Percentiles rank a stretch among this genome's conserved stretches.
phyloP scores from a whole-genome alignment of 92 coral and sea anemone genomes.

The Porites divaricata region DNA sequence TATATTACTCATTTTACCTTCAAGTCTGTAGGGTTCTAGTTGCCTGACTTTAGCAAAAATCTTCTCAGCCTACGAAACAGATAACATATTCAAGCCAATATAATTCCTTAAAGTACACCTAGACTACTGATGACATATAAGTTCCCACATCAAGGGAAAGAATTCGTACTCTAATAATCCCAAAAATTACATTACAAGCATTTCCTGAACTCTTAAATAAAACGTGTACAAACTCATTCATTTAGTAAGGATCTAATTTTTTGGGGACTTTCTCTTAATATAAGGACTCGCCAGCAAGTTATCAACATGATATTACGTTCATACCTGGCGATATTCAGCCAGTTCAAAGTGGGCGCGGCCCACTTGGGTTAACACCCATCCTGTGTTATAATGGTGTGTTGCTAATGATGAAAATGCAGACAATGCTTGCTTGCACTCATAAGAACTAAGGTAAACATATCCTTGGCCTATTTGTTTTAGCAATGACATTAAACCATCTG shows the following conservation, averaged over 20 bases:
- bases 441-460: slow-evolving; percentile 84
- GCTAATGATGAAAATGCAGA: slow-evolving; percentile 73
- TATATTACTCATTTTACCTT: slow-evolving; percentile 65
- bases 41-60: slow-evolving; percentile 85
- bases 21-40: slow-evolving; percentile 83
- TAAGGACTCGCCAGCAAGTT: no score
- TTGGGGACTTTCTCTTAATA: no score
- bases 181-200: no score
- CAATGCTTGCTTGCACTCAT: slow-evolving; percentile 93
- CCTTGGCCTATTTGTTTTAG: slow-evolving; percentile 91
- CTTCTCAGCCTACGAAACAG: slow-evolving; percentile 87
- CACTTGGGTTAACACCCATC: slow-evolving; percentile 96
- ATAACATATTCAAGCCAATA: not conserved
- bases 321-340: slow-evolving; percentile 94
- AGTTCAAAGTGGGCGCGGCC: slow-evolving; percentile 97
- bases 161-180: no score
- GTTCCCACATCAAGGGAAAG: no score
- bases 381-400: slow-evolving; percentile 93
- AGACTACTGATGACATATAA: no score
- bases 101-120: not conserved
- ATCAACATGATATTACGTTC: not conserved
- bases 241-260: no score
- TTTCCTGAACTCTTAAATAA: no score
- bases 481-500: slow-evolving; percentile 94
- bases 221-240: no score